Percentiles rank a stretch among this genome's conserved stretches.
Evolutionary conservation across 2,888 invertebrate species (phyloP).

Genomic region (Xestia xanthographa): DNA sequence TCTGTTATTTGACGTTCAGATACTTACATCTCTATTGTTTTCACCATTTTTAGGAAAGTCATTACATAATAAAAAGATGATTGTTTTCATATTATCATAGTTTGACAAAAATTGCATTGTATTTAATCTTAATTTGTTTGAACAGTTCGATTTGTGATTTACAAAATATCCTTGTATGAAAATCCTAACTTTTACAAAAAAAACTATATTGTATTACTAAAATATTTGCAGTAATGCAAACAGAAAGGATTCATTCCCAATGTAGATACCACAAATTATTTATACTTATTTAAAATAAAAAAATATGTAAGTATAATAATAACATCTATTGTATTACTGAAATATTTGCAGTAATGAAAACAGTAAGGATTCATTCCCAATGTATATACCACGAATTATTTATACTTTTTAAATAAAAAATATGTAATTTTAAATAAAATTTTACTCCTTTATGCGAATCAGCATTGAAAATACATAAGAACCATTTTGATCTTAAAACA

Average conservation of each 20-base stretch:
- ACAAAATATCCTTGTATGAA: slow-evolving; percentile 6
- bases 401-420: slow-evolving; percentile 67
- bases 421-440: slow-evolving; percentile 36
- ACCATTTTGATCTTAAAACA: not conserved
- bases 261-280: slow-evolving; percentile 83
- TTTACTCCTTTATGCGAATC: slow-evolving; percentile 23
- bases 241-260: slow-evolving; percentile 74
- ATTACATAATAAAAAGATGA: not conserved
- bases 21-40: not conserved
- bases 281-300: slow-evolving; percentile 66
- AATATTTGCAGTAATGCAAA: slow-evolving; percentile 31
- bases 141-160: slow-evolving; percentile 35
- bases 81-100: slow-evolving; percentile 11
- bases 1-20: slow-evolving; percentile 4
- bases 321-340: slow-evolving; percentile 15
- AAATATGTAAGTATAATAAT: slow-evolving; percentile 41
- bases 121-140: slow-evolving; percentile 30
- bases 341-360: slow-evolving; percentile 32
- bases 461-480: slow-evolving; percentile 12
- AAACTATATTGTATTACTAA: slow-evolving; percentile 10
- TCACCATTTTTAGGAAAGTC: not conserved
- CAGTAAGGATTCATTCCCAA: slow-evolving; percentile 74
- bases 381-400: slow-evolving; percentile 83
- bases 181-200: not conserved
- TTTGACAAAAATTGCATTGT: not conserved